Percentiles rank a stretch among this genome's conserved stretches.
phyloP scores from a whole-genome alignment of 2,113 vertebrate species.

The Protobothrops mucrosquamatus region DNA sequence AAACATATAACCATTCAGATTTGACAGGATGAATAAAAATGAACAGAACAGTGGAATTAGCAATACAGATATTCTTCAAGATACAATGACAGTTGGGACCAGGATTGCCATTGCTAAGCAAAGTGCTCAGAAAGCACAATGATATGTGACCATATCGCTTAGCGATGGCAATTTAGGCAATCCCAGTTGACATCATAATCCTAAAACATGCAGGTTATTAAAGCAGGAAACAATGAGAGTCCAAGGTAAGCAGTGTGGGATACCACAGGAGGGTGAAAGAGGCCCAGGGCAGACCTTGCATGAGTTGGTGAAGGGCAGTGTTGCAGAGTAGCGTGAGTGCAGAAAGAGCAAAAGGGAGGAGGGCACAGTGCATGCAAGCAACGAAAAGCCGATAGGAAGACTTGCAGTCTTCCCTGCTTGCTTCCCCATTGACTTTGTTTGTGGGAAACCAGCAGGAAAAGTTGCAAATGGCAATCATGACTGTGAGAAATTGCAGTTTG shows the following conservation, averaged over 20 bases:
- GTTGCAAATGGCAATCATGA: neutral
- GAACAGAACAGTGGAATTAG: neutral
- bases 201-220: neutral
- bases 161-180: neutral
- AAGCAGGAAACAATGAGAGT: neutral
- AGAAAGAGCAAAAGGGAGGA: neutral
- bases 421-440: neutral
- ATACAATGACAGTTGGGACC: neutral
- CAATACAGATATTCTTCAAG: neutral
- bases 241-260: neutral
- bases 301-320: neutral
- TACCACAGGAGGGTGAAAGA: neutral
- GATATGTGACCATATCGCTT: neutral
- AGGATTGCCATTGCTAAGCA: neutral
- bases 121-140: neutral
- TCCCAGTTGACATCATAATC: neutral
- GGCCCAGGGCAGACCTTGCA: neutral
- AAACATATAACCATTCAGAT: neutral
- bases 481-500: neutral
- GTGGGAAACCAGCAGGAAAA: neutral
- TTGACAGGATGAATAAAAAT: neutral
- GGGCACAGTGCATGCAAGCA: neutral
- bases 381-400: neutral
- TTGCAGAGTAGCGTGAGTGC: neutral
- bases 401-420: neutral